A percentile compares a stretch with the other conserved stretches of the same genome.
These are phyloP conservation scores for Diadegma fenestrale DNA, from an alignment of 2,888 invertebrate genomes.

Conservation along the genomic window DNA sequence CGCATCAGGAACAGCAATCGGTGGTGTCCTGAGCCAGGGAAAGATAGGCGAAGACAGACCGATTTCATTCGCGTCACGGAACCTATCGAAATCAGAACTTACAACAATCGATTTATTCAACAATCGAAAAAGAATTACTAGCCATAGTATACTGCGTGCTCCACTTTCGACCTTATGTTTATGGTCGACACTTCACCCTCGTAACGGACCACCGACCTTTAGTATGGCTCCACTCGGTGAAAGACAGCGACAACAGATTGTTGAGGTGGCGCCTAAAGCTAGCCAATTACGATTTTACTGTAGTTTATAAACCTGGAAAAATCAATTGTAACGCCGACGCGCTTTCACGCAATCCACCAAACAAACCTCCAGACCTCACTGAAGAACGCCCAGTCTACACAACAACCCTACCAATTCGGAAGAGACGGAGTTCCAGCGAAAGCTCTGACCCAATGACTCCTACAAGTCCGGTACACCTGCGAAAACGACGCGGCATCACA, in stretches of 20 bases:
- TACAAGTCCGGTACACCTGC: slow-evolving; percentile 1
- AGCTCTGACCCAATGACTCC: neutral
- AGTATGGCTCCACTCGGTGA: slow-evolving; percentile 28
- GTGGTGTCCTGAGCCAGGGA: slow-evolving; percentile 63
- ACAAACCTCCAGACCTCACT: neutral
- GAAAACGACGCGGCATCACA: slow-evolving; percentile 1
- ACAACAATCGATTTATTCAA: slow-evolving; percentile 67
- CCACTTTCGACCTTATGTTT: slow-evolving; percentile 60
- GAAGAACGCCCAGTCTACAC: neutral
- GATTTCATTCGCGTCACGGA: slow-evolving; percentile 57
- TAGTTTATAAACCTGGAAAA: slow-evolving; percentile 23
- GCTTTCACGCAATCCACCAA: slow-evolving; percentile 2
- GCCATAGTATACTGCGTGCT: slow-evolving; percentile 35
- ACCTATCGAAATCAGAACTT: slow-evolving; percentile 51
- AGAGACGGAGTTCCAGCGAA: neutral
- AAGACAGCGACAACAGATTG: slow-evolving; percentile 17
- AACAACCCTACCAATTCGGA: slow-evolving; percentile 3
- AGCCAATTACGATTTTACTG: slow-evolving; percentile 28
- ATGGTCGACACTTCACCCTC: slow-evolving; percentile 57
- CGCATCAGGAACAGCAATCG: slow-evolving; percentile 62
- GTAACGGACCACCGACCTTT: slow-evolving; percentile 64
- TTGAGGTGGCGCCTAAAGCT: slow-evolving; percentile 11
- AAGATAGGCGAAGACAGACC: slow-evolving; percentile 53
- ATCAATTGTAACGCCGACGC: neutral
- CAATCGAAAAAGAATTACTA: slow-evolving; percentile 66